phyloP scores from a whole-genome alignment of 2,888 invertebrate genomes.

The Oegoconia quadripuncta region DNA sequence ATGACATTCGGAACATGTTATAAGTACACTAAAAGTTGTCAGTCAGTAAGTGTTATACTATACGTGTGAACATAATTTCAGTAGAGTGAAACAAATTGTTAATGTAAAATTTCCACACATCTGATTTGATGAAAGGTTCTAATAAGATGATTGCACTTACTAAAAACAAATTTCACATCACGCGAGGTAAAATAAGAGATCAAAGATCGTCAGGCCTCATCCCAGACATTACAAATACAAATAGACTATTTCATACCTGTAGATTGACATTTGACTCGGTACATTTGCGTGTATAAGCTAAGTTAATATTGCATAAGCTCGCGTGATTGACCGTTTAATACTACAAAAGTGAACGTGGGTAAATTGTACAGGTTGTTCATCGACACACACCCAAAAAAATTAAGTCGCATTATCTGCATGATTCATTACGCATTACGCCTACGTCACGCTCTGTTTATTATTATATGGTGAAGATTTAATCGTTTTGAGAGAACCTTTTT shows the following conservation, averaged over 20 bases:
- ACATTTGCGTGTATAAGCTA: slow-evolving; percentile 23
- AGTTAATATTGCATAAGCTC: slow-evolving; percentile 20
- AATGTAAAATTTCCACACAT: too few species aligned
- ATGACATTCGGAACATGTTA: too few species aligned
- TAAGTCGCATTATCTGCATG: background rate
- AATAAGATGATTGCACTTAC: too few species aligned
- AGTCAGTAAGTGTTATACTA: too few species aligned
- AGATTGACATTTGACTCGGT: slow-evolving; percentile 26
- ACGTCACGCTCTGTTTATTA: background rate
- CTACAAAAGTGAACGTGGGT: slow-evolving; percentile 25
- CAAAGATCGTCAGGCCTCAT: slow-evolving; percentile 13
- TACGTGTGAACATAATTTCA: too few species aligned
- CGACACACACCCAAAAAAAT: slow-evolving; percentile 6
- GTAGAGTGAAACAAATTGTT: too few species aligned
- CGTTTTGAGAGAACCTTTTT: background rate
- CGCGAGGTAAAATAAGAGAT: slow-evolving; percentile 19
- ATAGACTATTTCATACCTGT: slow-evolving; percentile 11
- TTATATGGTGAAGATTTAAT: background rate
- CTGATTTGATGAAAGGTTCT: too few species aligned
- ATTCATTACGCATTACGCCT: slow-evolving; percentile 1
- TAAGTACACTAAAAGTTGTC: too few species aligned
- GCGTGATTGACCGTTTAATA: slow-evolving; percentile 26
- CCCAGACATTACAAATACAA: slow-evolving; percentile 5
- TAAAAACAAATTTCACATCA: too few species aligned
- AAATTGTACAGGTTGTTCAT: slow-evolving; percentile 16